These are phyloP conservation scores for Calliphora vomitoria DNA, from an alignment of 2,888 invertebrate species.

Conservation along the genomic window DNA sequence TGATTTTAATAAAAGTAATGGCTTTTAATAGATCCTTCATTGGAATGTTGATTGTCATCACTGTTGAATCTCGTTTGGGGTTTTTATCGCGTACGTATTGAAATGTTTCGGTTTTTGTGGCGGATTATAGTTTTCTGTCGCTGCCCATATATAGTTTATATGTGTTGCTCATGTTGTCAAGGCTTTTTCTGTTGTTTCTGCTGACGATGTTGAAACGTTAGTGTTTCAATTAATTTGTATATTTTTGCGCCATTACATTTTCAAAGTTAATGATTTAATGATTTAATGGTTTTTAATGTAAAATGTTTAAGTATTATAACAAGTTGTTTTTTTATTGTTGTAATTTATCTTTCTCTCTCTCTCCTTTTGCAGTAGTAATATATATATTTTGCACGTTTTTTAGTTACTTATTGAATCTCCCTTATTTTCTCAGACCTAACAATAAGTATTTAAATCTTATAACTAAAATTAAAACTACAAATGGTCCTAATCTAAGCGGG, in stretches of 20 bases:
- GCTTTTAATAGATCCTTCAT: constrained; percentile 20
- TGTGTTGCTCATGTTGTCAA: too few species aligned
- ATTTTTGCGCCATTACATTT: constrained; percentile 27
- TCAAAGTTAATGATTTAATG: constrained; percentile 42
- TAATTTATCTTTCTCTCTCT: too few species aligned
- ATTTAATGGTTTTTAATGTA: constrained; percentile 35
- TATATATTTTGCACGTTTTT: too few species aligned
- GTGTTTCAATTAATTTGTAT: constrained; percentile 55
- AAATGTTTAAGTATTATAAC: background rate
- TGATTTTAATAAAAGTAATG: constrained; percentile 58
- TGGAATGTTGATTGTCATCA: constrained; percentile 39
- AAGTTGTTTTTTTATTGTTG: too few species aligned
- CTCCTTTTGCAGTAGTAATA: too few species aligned
- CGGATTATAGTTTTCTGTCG: background rate
- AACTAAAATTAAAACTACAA: too few species aligned
- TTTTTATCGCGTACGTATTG: constrained; percentile 1
- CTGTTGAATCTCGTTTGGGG: background rate
- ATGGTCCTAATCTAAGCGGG: too few species aligned
- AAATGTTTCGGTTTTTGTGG: constrained; percentile 32
- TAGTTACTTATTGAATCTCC: too few species aligned
- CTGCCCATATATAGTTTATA: too few species aligned
- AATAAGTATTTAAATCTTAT: too few species aligned
- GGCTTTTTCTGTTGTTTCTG: background rate
- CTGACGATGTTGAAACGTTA: background rate
- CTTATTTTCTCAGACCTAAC: too few species aligned